These are phyloP conservation scores for Cochlearius cochlearius DNA, from an alignment of 2,113 vertebrate genomes.

Conservation along the genomic window DNA sequence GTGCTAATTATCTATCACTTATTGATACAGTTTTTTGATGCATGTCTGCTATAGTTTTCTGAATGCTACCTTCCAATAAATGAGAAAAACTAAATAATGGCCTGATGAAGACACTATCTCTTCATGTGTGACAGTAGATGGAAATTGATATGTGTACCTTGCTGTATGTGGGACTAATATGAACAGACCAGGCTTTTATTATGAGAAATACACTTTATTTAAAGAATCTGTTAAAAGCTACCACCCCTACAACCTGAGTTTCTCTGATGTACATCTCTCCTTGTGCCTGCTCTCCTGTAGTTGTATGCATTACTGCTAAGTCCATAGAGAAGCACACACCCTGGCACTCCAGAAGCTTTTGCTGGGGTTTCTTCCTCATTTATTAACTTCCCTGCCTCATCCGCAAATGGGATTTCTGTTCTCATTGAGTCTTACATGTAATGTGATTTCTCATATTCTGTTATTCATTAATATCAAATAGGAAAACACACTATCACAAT, in stretches of 20 bases:
- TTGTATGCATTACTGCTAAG: not conserved
- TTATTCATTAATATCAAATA: not conserved
- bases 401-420: not conserved
- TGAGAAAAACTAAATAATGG: not conserved
- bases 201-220: not conserved
- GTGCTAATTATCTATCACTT: not conserved
- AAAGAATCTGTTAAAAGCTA: not conserved
- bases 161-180: not conserved
- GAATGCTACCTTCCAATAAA: not conserved
- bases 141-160: not conserved
- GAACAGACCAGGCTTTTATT: not conserved
- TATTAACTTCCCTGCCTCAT: not conserved
- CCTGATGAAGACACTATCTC: not conserved
- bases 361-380: not conserved
- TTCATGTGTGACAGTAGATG: not conserved
- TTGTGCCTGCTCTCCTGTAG: not conserved
- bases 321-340: too few species aligned
- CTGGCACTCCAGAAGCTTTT: not conserved
- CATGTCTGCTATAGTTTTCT: too few species aligned
- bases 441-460: not conserved
- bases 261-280: not conserved
- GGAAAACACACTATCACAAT: not conserved
- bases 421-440: not conserved
- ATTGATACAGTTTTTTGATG: not conserved
- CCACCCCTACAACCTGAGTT: not conserved